Base-by-base conservation (phyloP, 37 sponge, comb jelly and placozoan genomes). In the Aphrocallistes beatrix region DNA sequence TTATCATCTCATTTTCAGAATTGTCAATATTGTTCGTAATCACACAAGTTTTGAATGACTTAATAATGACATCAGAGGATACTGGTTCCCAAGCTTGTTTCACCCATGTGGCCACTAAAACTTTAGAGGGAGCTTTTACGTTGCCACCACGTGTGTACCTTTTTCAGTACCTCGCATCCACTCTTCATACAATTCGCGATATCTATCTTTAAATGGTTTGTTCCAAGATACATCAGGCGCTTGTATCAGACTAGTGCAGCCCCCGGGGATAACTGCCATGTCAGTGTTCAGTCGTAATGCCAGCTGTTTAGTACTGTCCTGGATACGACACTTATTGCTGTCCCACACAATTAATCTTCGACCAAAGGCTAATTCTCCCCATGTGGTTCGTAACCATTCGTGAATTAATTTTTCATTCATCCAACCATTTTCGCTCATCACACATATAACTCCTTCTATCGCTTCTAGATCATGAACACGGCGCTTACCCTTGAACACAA, bases 401-500 rank as follows among this genome's bases (percentile, higher is more conserved):
- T 83, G 51, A 32, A 88, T 91, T 36, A 91, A 38, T 0, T 81
- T 39, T 81, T 89, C 87, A 86, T 91, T 88, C 89, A 91, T 87
- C 87, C 92, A 86, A 1, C 86, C 86, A 85, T 91, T 91, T 21
- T 38, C 82, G 49, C 50, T 81, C 17, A 50, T 39, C 1, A 88
- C 87, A 13, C 86, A 86, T 1, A 90, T 42, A 28, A 88, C 86
- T 28, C 91, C 87, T 23, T 38, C 19, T 32, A 48, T 36, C 6
- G 3, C 81, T n/a, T 75, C 81, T 1, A 39, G 38, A 16, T 87
- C 88, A 37, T 82, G 83, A 21, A 51, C 87, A 40, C 85, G 23
- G 0, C 92, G 1, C 23, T 85, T 85, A 6, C 90, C 87, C 40
- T 90, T 92, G 84, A 90, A 90, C 1, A 92, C 88, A 25, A 90